Base-by-base conservation (phyloP, 2,888 invertebrate species). In the Arenicola marina region DNA sequence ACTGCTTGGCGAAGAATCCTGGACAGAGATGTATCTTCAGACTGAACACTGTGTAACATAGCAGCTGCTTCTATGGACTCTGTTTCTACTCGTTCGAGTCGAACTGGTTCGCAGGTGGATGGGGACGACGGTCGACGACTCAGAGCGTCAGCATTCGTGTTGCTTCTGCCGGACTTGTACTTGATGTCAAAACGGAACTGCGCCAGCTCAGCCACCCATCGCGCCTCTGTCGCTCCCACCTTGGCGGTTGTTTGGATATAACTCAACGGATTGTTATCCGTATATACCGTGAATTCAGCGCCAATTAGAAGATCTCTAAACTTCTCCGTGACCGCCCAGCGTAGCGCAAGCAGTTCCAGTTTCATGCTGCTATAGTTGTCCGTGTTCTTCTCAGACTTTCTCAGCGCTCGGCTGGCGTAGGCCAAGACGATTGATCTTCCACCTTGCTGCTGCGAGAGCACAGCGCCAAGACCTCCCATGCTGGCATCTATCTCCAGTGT, bases 401-500 rank as follows among this genome's bases (percentile, higher is more conserved):
- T 66, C 33, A 57, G 57, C 45, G 51, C 51, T 63, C 67, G 46
- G 24, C 68, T 66, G 1, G 68, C 66, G 59, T 69, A 66, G 1
- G 62, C 61, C 24, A 73, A 62, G 4, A 71, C 70, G 3, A 59
- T 44, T 18, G 28, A n/a, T n/a, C 57, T 31, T 11, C 57, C 26
- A 34, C 48, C 46, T 59, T 70, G 57, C n/a, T 68, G 53, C 54
- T 70, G 71, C 4, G 67, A 70, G 11, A 71, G 34, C 7, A 70
- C 65, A 3, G 63, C 68, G 11, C 68, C 68, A 3, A 66, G 46
- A 29, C 43, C 68, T 18, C 48, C 4, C 31, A 62, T 32, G 55
- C 69, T 67, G 11, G 69, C 69, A 63, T 71, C 69, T 24, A 62
- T 62, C 59, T 68, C 70, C 15, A 68, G 33, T 11, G 66, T 59